Evolutionary conservation across 2,113 vertebrate genomes (phyloP), one percentile per base, ranked within the genome.

Genomic region (Neogobius melanostomus): DNA sequence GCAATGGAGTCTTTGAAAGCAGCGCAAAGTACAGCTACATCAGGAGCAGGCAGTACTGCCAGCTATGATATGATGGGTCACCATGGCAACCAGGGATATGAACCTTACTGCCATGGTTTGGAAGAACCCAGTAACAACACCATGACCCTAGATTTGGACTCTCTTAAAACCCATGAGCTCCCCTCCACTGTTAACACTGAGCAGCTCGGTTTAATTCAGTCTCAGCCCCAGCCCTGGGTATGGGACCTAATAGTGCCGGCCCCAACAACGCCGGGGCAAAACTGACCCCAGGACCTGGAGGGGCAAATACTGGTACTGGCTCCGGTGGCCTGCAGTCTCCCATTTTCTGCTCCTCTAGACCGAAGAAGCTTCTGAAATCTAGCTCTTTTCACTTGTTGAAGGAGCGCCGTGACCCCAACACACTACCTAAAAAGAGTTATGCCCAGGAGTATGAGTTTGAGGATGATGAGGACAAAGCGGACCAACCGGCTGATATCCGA

Each of bases 401-500:
- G 61, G 95, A 96, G 62, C 92, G 96, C 0, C 93, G 96, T 49
- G 95, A 96, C 0, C 93, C 96, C 0, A 94, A 91, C 86, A 95
- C 95, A 48, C 91, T 95, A 0, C 95, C 95, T 36, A 97, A 97
- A 66, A 97, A 97, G 52, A 94, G 93, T 68, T 97, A 97, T 0
- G 96, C 95, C 11, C 96, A 98, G 89, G 96, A 98, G 60, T 98
- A 98, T 1, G 96, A 98, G 79, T 98, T 97, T 42, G 93, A 97
- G 83, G 96, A 97, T 0, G 96, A 98, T 0, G 96, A 97, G 73
- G 96, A 97, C 77, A 97, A 97, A 48, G 96, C 94, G 0, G 94
- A 96, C 0, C 95, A 95, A 47, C 96, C 96, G 0, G 95, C 96
- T 0, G 96, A 97, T 75, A 98, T 98, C 76, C 92, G 96, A 15